Conservation (phyloP, 2,797 vertebrate species). For the Anabas testudineus region DNA sequence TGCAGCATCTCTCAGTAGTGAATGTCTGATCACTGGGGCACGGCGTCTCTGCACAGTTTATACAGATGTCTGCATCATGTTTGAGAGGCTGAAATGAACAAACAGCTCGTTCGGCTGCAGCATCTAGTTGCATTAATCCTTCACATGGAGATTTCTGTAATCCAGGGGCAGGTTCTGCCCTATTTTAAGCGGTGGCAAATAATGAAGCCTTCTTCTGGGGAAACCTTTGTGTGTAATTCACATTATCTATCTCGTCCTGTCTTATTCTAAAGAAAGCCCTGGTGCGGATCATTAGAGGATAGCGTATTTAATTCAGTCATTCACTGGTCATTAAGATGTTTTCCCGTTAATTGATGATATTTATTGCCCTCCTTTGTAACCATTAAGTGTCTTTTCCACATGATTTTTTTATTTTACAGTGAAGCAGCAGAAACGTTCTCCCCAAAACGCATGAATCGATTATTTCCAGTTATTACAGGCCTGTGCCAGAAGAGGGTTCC, state of each 20-base stretch:
- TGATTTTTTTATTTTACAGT: constrained; percentile 6
- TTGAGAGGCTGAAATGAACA: neutral
- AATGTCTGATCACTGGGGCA: neutral
- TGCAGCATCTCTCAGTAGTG: neutral
- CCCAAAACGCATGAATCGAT: neutral
- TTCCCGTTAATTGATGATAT: too few relatives aligned
- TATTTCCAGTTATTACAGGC: neutral
- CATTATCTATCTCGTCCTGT: too few relatives aligned
- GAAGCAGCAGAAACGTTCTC: neutral
- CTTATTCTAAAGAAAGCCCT: too few relatives aligned
- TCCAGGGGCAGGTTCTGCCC: constrained; percentile 5
- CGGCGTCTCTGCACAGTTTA: neutral
- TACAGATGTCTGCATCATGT: too few relatives aligned
- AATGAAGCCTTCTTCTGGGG: too few relatives aligned
- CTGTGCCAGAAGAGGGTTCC: neutral
- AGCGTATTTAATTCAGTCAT: too few relatives aligned
- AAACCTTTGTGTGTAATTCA: too few relatives aligned
- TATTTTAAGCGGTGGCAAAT: neutral
- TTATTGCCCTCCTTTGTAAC: too few relatives aligned
- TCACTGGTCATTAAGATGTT: too few relatives aligned
- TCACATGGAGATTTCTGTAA: constrained; percentile 17
- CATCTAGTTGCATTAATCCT: constrained; percentile 16
- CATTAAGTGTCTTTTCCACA: neutral
- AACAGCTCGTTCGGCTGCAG: neutral
- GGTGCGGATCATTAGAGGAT: too few relatives aligned